Evolutionary conservation across 2,113 vertebrate species (phyloP), one percentile per base, ranked within the genome.

Genomic region (Xiphophorus maculatus): DNA sequence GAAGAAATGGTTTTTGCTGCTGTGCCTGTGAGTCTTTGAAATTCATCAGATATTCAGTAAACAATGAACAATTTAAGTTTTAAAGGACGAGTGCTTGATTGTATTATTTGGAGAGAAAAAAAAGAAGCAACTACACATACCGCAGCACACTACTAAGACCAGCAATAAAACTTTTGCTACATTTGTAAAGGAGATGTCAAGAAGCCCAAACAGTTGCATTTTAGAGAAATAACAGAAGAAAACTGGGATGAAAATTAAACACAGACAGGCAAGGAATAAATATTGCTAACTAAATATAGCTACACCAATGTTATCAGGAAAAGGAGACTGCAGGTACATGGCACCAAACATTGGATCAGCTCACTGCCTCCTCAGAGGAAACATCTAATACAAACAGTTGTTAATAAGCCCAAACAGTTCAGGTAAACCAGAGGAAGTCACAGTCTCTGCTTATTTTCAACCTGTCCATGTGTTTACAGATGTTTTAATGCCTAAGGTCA

Each of bases 401-500:
- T 85, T 81, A 60, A 76, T 76, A 87, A 61, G 6, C 3, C 61
- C 17, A 66, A 29, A 66, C 63, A 65, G 73, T 66, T 74, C 28
- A 42, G 64, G 69, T 78, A 76, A 88, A 83, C 78, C 69, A 67
- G 48, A 54, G 66, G 75, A 66, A 65, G 80, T 29, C 27, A 0
- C 15, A 1, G 66, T 32, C 42, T 73, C 83, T 85, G 80, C 60
- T 83, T 79, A 60, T 68, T 76, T 66, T 85, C 75, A 81, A n/a
- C 58, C 77, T 22, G 12, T 22, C 63, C 62, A 10, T 51, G 10
- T 54, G 30, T 33, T 63, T 66, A 25, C 42, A 10, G 17, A n/a
- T 63, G 32, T 70, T 61, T 27, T 30, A 77, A 37, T 33, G 61
- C 32, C 66, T 19, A 63, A 35, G 35, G 63, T 51, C 40, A 42